Evolutionary conservation across 2,113 vertebrate genomes (phyloP), one percentile per base, ranked within the genome.

Genomic region (Apaloderma vittatum): DNA sequence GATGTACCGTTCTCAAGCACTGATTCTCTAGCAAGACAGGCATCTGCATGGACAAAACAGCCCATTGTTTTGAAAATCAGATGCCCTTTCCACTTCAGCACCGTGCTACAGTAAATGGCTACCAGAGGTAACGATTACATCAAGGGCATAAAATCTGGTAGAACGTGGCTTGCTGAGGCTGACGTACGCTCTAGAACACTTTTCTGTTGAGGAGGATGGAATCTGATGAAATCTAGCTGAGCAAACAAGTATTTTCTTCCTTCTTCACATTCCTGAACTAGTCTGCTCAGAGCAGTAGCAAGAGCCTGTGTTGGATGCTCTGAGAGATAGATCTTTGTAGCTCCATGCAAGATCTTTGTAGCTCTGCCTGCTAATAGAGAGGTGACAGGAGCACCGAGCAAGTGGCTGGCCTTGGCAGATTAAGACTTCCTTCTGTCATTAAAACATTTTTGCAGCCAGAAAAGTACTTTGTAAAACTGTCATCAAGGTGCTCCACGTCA

Each of bases 261-360:
- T 94, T 8, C 27, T 93, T 91, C 27, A 9, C 12, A 3, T 54
- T 70, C 46, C 40, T 13, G 0, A 76, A 21, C 3, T 14, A 21
- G 40, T 11, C 67, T 90, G 67, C 49, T 59, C 36, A 68, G 77
- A 51, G 76, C 77, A 78, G 65, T 2, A 51, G 80, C 3, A 48
- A 55, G 0, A 0, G 26, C 62, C 27, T 1, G 3, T 0, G 0
- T 66, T 81, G 36, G 51, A 52, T 30, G 52, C 59, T 52, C 70
- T 3, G 3, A 82, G 67, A 71, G 49, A 59, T 7, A 40, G 62
- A 66, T 72, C 65, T 90, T 46, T 27, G 86, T 37, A 40, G 86
- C 45, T 86, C 46, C 67, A 15, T 24, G 37, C 37, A 19, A 34
- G 62, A 66, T 72, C 65, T 90, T 46, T 27, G 86, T 37, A 40